phyloP scores from a whole-genome alignment of 2,797 vertebrate genomes.

The Acropternis orthonyx region DNA sequence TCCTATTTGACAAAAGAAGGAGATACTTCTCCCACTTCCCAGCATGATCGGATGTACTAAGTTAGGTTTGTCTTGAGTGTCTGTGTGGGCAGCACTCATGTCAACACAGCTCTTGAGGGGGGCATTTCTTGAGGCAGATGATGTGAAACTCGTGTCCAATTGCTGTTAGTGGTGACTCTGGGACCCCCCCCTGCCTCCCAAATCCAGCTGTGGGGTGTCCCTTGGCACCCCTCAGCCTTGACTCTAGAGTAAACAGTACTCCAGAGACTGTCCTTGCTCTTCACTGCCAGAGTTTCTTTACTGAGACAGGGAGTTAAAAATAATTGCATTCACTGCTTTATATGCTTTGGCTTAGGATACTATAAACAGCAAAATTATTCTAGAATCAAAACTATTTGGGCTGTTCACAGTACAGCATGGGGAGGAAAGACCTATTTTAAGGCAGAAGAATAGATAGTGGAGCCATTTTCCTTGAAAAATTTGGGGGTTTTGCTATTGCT shows the following conservation, averaged over 20 bases:
- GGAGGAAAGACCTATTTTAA: neutral
- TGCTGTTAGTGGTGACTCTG: rapidly evolving
- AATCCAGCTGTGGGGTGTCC: neutral
- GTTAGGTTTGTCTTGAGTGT: neutral
- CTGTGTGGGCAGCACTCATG: rapidly evolving
- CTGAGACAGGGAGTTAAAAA: neutral
- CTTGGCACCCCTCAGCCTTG: rapidly evolving
- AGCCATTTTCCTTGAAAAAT: neutral
- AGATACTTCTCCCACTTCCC: neutral
- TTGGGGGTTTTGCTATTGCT: neutral
- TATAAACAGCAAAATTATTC: neutral
- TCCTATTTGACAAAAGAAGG: neutral
- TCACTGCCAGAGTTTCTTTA: neutral
- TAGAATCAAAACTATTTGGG: neutral
- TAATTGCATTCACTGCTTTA: neutral
- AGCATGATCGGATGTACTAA: neutral
- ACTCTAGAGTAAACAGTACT: rapidly evolving
- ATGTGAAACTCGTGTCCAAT: neutral
- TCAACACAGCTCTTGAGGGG: neutral
- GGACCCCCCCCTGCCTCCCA: rapidly evolving
- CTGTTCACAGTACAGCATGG: rapidly evolving
- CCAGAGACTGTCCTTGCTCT: neutral
- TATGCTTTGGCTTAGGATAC: neutral
- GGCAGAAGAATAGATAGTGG: neutral
- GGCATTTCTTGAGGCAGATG: neutral